Conservation (phyloP, 2,888 invertebrate genomes). For the Drosophila kambysellisi region DNA sequence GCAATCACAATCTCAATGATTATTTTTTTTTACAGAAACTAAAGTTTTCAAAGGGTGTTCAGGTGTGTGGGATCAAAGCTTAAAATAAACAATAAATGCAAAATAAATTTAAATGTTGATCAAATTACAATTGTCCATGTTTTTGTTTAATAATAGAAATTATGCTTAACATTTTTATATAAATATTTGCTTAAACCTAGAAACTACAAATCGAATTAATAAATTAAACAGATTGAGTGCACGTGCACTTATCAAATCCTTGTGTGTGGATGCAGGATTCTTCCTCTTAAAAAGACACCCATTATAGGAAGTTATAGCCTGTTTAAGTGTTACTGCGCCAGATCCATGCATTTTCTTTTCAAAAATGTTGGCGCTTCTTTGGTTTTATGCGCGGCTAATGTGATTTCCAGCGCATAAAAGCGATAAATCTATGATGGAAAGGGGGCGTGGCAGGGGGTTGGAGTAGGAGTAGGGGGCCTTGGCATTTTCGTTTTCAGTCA, state of each 20-base stretch:
- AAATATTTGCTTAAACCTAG: background rate
- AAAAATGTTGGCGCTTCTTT: conserved; percentile 68
- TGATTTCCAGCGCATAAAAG: conserved; percentile 79
- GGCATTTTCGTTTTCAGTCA: conserved; percentile 56
- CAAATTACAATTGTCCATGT: background rate
- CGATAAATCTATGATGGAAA: conserved; percentile 66
- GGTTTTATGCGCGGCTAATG: conserved; percentile 76
- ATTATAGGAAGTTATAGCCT: conserved; percentile 34
- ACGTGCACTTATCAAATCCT: background rate
- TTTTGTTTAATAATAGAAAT: background rate
- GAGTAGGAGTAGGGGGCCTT: background rate
- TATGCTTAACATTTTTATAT: background rate
- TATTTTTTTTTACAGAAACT: conserved; percentile 35
- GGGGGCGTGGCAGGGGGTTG: conserved; percentile 4
- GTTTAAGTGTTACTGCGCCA: conserved; percentile 40
- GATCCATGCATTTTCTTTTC: conserved; percentile 53
- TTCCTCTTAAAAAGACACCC: conserved; percentile 34
- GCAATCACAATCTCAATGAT: conserved; percentile 40
- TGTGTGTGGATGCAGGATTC: background rate
- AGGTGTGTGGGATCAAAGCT: background rate
- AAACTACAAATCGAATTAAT: background rate
- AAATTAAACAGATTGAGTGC: background rate
- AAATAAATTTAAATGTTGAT: background rate
- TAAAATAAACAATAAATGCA: background rate
- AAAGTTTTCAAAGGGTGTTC: conserved; percentile 39